Base-by-base conservation (phyloP, 2,888 invertebrate genomes). In the Lochmaea capreae region DNA sequence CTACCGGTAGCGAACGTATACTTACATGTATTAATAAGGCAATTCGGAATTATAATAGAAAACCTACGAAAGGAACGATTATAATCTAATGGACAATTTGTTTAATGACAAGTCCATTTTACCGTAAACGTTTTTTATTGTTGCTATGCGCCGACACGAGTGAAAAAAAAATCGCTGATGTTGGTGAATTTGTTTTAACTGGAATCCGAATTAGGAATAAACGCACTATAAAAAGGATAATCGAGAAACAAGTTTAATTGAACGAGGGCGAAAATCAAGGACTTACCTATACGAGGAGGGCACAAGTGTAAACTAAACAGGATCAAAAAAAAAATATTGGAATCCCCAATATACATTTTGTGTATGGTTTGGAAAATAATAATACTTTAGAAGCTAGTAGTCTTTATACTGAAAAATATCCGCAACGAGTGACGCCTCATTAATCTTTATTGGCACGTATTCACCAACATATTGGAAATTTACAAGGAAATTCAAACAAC, bases 31-130 rank as follows among this genome's bases (percentile, higher is more conserved):
- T 69, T 66, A 72, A 75, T 72, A 72, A 62, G 75, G 75, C 69
- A 49, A 69, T 61, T 69, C 65, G 54, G 57, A 75, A 75, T 74
- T 72, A 72, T 59, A 69, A 74, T 76, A 72, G 71, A 39, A 75
- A 77, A 74, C 76, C 74, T 74, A 74, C 74, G 73, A 76, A 76
- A 72, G 74, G 72, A 68, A 65, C 54, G 72, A 73, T 71, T 52
- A 67, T 71, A 62, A 67, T 67, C 67, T 42, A 74, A 59, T 49
- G 16, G 67, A 18, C 59, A 67, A 67, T 73, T 67, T 62, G 62
- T 71, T 65, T 74, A 71, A 74, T 72, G 65, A 72, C 68, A 65
- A 42, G 9, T 63, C 16, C 43, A 63, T 58, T 9, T 68, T 67
- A 65, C 61, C 54, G 58, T 49, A 58, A 74, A 61, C 18, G 9